Evolutionary conservation across 2,113 vertebrate genomes (phyloP), one percentile per base, ranked within the genome.

Genomic region (Ellobius talpinus): DNA sequence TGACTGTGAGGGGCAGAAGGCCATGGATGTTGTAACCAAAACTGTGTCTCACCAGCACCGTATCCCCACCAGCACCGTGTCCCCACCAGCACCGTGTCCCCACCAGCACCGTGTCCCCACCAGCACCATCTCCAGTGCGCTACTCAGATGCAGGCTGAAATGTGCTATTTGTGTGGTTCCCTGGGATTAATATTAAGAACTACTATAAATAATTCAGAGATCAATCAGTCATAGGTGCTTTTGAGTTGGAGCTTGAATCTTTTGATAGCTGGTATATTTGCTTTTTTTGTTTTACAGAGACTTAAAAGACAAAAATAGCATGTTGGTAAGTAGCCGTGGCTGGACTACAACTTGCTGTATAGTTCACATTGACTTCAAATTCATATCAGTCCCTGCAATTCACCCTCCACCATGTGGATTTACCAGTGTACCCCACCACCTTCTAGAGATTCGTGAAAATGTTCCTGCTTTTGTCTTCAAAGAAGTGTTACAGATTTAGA

Each of bases 381-480:
- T 66, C 65, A 10, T 52, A 47, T 24, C 45, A 26, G 47, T 52
- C 85, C 33, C n/a, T 21, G 19, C 26, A 13, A 70, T 70, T 39
- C 65, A 26, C 65, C 31, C 21, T 52, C 65, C 7, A 16, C 11
- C 23, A 13, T 52, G 66, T 0, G 21, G 33, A 52, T n/a, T 52
- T 52, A 8, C 39, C 24, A 21, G 45, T 24, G 4, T 39, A 16
- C 12, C 19, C 7, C 12, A 68, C 47, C 31, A 47, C 10, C 65
- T 72, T 55, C 47, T 72, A 72, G 36, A 88, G 47, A 77, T 50
- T 72, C 33, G 65, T 68, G 5, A 96, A 92, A 52, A 1, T 3
- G 24, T 77, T 42, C 39, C 42, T 94, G 7, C 47, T 93, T 14
- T 91, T 88, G 66, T 31, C 17, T 90, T 95, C 39, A 79, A 91